Percentiles rank a stretch among this genome's conserved stretches.
phyloP scores from a whole-genome alignment of 2,113 vertebrate genomes.

The Poicephalus meyeri region DNA sequence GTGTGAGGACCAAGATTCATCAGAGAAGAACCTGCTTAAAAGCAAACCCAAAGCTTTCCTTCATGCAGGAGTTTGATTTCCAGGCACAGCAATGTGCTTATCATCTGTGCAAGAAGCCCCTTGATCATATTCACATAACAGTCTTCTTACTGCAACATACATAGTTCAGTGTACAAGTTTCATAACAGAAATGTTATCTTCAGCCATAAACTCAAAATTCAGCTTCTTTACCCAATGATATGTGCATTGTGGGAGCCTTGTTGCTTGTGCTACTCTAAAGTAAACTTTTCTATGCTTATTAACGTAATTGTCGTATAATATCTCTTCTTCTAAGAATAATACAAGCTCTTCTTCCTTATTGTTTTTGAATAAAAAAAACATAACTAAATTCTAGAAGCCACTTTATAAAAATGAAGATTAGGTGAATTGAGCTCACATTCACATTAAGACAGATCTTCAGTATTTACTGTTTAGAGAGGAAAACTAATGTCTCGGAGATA shows the following conservation, averaged over 20 bases:
- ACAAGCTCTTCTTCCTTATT: background rate
- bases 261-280: background rate
- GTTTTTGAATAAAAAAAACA: background rate
- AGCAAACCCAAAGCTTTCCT: background rate
- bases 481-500: background rate
- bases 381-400: background rate
- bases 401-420: background rate
- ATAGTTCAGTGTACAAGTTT: background rate
- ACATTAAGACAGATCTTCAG: background rate
- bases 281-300: background rate
- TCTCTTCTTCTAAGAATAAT: background rate
- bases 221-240: background rate
- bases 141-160: background rate
- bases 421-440: background rate
- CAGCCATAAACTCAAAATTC: slow-evolving; percentile 22
- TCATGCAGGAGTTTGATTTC: background rate
- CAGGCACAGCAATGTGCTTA: background rate
- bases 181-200: background rate
- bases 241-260: background rate
- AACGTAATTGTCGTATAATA: background rate
- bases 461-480: background rate
- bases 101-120: background rate
- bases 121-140: background rate
- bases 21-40: background rate
- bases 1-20: background rate